Percentiles rank a stretch among this genome's conserved stretches.
Evolutionary conservation across 2,113 vertebrate genomes (phyloP).

Genomic region (Collichthys lucidus): DNA sequence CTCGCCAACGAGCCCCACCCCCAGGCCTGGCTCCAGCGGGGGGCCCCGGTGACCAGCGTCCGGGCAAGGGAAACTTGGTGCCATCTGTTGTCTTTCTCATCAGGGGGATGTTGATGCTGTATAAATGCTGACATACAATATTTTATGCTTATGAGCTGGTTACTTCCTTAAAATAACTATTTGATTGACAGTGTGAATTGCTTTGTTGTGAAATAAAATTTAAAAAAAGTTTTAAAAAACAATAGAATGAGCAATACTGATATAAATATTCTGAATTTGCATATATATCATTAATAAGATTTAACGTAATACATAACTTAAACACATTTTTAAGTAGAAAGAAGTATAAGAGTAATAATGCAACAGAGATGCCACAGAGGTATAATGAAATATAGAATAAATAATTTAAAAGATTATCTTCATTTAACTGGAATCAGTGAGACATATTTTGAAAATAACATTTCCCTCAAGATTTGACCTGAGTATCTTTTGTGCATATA

Average conservation of each 20-base stretch:
- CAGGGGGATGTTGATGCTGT: no score
- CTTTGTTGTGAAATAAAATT: background rate
- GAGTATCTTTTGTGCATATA: conserved; percentile 7
- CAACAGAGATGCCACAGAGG: background rate
- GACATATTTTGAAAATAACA: background rate
- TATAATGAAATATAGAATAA: background rate
- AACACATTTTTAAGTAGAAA: background rate
- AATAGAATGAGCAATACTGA: background rate
- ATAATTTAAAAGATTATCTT: background rate
- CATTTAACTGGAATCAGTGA: background rate
- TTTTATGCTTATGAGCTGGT: background rate
- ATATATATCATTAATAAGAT: conserved; percentile 17
- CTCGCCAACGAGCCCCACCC: no score
- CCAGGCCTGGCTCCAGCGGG: no score
- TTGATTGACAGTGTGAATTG: background rate
- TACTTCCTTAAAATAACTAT: background rate
- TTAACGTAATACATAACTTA: background rate
- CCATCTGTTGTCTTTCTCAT: no score
- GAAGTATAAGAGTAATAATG: no score
- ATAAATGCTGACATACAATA: background rate
- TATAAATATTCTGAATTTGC: background rate
- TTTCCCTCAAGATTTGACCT: conserved; percentile 3
- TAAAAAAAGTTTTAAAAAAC: no score
- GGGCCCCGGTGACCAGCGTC: no score
- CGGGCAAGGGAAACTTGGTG: no score